Percentiles rank a stretch among this genome's conserved stretches.
Conservation (phyloP, 1,140 invertebrate species). For the Scylla paramamosain region DNA sequence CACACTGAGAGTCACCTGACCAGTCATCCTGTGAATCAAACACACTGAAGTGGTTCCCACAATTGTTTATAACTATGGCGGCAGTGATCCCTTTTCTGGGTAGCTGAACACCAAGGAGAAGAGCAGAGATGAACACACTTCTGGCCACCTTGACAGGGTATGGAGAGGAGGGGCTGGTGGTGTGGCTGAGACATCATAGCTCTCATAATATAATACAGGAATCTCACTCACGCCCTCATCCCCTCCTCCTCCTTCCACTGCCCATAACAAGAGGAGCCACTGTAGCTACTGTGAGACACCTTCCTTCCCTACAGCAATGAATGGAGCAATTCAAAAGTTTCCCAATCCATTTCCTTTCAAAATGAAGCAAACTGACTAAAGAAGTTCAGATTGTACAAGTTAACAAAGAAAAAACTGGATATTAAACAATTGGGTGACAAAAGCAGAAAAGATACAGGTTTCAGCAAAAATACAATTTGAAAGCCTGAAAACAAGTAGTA, state of each 20-base stretch:
- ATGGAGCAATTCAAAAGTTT: background rate
- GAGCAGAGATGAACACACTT: background rate
- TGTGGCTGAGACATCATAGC: conserved; percentile 60
- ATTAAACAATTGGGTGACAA: conserved; percentile 1
- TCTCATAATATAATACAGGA: conserved; percentile 69
- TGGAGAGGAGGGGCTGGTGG: conserved; percentile 28
- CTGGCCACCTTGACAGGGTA: conserved; percentile 54
- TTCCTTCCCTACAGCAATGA: conserved; percentile 40
- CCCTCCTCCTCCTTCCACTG: conserved; percentile 33
- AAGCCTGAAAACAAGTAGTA: background rate
- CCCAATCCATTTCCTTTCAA: background rate
- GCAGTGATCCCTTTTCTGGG: conserved; percentile 17
- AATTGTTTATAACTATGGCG: background rate
- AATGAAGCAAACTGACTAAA: background rate
- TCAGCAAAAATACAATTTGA: conserved; percentile 15
- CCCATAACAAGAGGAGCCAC: conserved; percentile 42
- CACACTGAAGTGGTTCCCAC: background rate
- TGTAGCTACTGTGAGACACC: conserved; percentile 40
- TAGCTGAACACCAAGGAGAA: conserved; percentile 11
- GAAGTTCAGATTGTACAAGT: background rate
- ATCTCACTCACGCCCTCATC: conserved; percentile 56
- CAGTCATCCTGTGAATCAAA: conserved; percentile 2
- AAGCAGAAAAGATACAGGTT: background rate
- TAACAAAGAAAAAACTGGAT: background rate
- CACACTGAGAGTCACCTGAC: background rate